Conservation (phyloP, 2,888 invertebrate species). For the Stenotaenia linearis region DNA sequence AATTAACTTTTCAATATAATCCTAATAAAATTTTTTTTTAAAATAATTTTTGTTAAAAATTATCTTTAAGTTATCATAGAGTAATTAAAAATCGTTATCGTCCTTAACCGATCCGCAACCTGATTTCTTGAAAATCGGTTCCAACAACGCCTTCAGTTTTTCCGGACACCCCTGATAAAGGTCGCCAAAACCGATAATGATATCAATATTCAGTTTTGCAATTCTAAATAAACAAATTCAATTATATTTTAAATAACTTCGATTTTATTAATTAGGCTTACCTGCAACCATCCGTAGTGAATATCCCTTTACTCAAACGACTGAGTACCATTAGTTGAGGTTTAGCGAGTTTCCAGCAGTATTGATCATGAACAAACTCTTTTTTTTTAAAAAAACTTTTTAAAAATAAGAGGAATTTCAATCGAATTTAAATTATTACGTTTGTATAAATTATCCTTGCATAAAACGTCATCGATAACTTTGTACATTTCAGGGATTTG, state of each 20-base stretch:
- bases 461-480: not conserved
- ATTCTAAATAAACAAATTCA: not conserved
- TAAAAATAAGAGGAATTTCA: too few relatives aligned
- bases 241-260: not conserved
- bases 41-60: too few relatives aligned
- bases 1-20: too few relatives aligned
- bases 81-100: not conserved
- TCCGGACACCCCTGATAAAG: not conserved
- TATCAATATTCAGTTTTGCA: not conserved
- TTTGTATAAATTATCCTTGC: not conserved
- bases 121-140: not conserved
- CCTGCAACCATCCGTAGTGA: not conserved
- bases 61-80: too few relatives aligned
- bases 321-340: not conserved
- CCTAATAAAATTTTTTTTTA: too few relatives aligned
- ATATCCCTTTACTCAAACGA: not conserved
- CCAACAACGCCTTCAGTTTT: not conserved
- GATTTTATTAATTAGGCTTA: not conserved
- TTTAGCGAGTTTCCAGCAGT: not conserved
- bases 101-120: not conserved
- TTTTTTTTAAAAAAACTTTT: too few relatives aligned
- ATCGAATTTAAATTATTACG: not conserved
- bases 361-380: not conserved
- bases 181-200: not conserved
- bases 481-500: not conserved